These are phyloP conservation scores for Platorchestia sp. DNA, from an alignment of 1,140 invertebrate genomes.

Conservation along the genomic window DNA sequence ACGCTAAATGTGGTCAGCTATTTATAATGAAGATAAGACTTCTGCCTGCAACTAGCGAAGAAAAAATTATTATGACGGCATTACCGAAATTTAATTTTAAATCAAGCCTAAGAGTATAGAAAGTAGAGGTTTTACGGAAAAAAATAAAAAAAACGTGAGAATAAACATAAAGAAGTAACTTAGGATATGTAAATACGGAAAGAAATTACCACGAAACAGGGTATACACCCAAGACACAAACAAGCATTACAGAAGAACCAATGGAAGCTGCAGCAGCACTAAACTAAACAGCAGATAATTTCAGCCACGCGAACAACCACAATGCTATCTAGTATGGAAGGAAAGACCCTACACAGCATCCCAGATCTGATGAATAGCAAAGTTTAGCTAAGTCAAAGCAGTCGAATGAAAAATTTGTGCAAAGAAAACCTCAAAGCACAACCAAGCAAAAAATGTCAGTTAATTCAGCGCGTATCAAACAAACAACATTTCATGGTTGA, in stretches of 20 bases:
- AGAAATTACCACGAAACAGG: not conserved
- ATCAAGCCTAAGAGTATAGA: not conserved
- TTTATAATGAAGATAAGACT: too few species aligned
- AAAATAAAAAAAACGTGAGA: not conserved
- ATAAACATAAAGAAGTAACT: not conserved
- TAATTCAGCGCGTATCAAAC: not conserved
- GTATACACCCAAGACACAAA: not conserved
- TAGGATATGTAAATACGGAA: not conserved
- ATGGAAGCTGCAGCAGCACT: not conserved
- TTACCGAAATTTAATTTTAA: not conserved
- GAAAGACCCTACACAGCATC: not conserved
- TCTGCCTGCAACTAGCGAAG: too few species aligned
- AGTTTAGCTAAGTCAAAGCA: not conserved
- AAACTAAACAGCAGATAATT: not conserved
- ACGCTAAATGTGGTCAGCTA: too few species aligned
- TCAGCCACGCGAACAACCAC: not conserved
- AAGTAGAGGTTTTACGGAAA: not conserved
- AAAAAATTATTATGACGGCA: too few species aligned
- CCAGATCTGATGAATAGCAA: not conserved
- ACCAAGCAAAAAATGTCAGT: not conserved
- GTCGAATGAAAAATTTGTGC: not conserved
- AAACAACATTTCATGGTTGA: not conserved
- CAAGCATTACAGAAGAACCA: not conserved
- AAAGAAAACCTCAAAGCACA: not conserved
- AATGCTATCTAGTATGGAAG: not conserved